Conservation (phyloP, 1,140 invertebrate genomes). For the Meloidogyne exigua region DNA sequence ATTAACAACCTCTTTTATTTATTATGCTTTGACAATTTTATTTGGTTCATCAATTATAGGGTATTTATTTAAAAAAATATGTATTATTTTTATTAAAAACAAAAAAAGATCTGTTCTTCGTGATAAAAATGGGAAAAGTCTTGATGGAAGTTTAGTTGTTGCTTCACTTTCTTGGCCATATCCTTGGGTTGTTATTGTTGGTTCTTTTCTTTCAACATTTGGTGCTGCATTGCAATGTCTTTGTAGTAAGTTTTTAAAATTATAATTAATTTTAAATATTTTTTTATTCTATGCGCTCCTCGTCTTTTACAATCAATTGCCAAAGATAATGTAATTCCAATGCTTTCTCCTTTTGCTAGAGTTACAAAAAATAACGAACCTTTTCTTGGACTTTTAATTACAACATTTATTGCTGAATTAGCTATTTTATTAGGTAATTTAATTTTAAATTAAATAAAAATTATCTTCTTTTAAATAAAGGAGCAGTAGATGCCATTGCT, state of each 20-base stretch:
- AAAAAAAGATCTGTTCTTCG: too few relatives aligned
- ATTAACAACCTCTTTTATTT: slow-evolving; percentile 91
- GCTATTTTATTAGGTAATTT: slow-evolving; percentile 51
- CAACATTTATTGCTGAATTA: slow-evolving; percentile 75
- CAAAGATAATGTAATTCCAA: slow-evolving; percentile 80
- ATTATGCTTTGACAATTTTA: slow-evolving; percentile 60
- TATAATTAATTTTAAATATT: neutral
- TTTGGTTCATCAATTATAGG: slow-evolving; percentile 54
- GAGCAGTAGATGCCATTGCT: slow-evolving; percentile 66
- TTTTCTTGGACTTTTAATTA: slow-evolving; percentile 80
- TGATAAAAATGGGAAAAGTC: slow-evolving; percentile 45
- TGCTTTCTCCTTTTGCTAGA: slow-evolving; percentile 83
- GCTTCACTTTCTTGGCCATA: slow-evolving; percentile 68
- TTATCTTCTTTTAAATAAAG: neutral
- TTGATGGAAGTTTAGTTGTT: slow-evolving; percentile 61
- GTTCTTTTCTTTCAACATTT: slow-evolving; percentile 92
- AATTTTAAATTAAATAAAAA: too few relatives aligned
- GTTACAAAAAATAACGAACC: slow-evolving; percentile 91
- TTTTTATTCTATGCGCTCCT: slow-evolving; percentile 69
- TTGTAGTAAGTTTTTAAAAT: slow-evolving; percentile 44
- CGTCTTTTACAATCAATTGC: slow-evolving; percentile 65
- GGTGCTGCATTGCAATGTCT: slow-evolving; percentile 95
- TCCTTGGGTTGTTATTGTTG: slow-evolving; percentile 93
- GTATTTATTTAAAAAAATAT: too few relatives aligned
- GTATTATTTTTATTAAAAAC: too few relatives aligned